Conservation (phyloP, 2,888 invertebrate genomes). For the Drosophila sordidula region DNA sequence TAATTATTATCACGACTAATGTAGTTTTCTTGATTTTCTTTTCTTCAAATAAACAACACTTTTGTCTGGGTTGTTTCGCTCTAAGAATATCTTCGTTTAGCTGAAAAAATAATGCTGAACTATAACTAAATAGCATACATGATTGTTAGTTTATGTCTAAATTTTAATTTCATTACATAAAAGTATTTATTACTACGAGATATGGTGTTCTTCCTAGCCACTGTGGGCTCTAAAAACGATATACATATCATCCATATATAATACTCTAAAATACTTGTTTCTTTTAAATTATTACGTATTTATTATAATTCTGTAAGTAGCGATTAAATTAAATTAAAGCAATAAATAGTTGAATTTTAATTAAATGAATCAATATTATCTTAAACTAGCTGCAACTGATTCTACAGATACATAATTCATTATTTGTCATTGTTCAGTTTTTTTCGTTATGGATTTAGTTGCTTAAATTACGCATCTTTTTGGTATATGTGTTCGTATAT, state of each 20-base stretch:
- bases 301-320: conserved; percentile 46
- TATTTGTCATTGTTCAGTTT: conserved; percentile 79
- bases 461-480: conserved; percentile 50
- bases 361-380: conserved; percentile 19
- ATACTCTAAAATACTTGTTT: conserved; percentile 17
- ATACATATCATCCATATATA: conserved; percentile 12
- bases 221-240: conserved; percentile 24
- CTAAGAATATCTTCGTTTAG: neutral
- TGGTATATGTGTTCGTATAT: conserved; percentile 19
- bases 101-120: conserved; percentile 14
- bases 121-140: conserved; percentile 35
- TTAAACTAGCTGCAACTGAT: conserved; percentile 59
- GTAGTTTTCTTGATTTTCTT: conserved; percentile 13
- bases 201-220: conserved; percentile 62
- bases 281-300: conserved; percentile 50
- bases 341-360: conserved; percentile 7
- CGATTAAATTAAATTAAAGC: conserved; percentile 5
- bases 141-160: conserved; percentile 32
- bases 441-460: conserved; percentile 61
- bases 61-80: conserved; percentile 3
- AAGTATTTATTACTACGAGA: conserved; percentile 55
- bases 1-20: conserved; percentile 69
- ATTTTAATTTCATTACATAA: conserved; percentile 26
- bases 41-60: conserved; percentile 31
- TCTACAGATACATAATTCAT: conserved; percentile 64